Percentiles rank a stretch among this genome's conserved stretches.
phyloP scores from a whole-genome alignment of 2,113 vertebrate species.

The Pygoscelis adeliae region DNA sequence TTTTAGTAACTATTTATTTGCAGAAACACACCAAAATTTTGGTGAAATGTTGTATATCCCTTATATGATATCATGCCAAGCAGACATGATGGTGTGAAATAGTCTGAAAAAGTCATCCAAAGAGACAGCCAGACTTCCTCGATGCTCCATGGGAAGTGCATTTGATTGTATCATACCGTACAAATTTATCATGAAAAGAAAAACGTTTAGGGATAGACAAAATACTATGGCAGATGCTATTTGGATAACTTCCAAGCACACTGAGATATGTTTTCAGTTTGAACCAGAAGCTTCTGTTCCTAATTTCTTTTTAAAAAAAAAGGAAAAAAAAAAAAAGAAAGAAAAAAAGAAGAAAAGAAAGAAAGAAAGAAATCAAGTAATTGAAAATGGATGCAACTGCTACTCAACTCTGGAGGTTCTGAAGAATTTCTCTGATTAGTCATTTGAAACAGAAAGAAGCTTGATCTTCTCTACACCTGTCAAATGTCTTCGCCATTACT shows the following conservation, averaged over 20 bases:
- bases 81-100: neutral
- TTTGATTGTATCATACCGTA: slow-evolving; percentile 12
- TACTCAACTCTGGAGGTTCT: neutral
- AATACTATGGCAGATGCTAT: slow-evolving; percentile 52
- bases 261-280: slow-evolving; percentile 38
- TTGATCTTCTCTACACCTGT: slow-evolving; percentile 57
- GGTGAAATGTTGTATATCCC: neutral
- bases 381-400: slow-evolving; percentile 60
- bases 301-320: slow-evolving; percentile 3
- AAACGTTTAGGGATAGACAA: slow-evolving; percentile 36
- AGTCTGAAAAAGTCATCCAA: slow-evolving; percentile 4
- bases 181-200: slow-evolving; percentile 59
- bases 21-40: neutral
- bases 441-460: slow-evolving; percentile 51
- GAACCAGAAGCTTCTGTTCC: slow-evolving; percentile 50
- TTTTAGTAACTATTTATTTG: neutral
- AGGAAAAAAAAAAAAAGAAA: neutral
- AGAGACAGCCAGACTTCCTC: slow-evolving; percentile 32
- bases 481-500: neutral
- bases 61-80: neutral
- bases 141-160: slow-evolving; percentile 20
- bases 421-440: slow-evolving; percentile 53
- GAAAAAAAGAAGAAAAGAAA: no score
- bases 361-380: slow-evolving; percentile 3
- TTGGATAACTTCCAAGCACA: slow-evolving; percentile 46